Evolutionary conservation across 2,113 vertebrate genomes (phyloP).

Genomic region (Anolis carolinensis): DNA sequence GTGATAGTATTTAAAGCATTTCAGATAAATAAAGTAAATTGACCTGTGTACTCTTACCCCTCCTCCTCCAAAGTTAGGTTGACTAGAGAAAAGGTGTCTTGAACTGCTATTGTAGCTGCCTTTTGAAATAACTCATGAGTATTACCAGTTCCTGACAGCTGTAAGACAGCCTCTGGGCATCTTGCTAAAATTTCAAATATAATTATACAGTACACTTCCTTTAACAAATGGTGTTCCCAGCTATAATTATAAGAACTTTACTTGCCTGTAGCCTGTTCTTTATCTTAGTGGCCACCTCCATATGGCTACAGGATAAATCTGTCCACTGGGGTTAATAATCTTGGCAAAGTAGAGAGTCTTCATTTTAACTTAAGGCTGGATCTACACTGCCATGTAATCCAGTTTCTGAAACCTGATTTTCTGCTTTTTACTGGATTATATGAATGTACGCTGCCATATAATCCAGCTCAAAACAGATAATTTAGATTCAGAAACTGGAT

Average conservation of each 20-base stretch:
- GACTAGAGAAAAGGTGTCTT: conserved; percentile 48
- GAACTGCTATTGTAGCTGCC: conserved; percentile 58
- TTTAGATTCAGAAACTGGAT: too few relatives aligned
- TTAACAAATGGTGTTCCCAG: conserved; percentile 79
- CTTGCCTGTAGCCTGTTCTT: conserved; percentile 77
- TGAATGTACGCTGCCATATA: too few relatives aligned
- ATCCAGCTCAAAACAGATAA: too few relatives aligned
- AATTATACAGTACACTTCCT: conserved; percentile 85
- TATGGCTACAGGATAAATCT: conserved; percentile 73
- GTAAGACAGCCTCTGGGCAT: conserved; percentile 82
- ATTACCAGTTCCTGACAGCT: conserved; percentile 79
- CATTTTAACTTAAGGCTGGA: conserved; percentile 5
- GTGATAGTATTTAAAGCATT: conserved; percentile 12
- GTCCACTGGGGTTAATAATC: conserved; percentile 52
- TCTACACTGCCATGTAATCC: too few relatives aligned
- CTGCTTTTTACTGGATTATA: too few relatives aligned
- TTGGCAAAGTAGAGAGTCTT: conserved; percentile 52
- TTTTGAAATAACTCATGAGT: conserved; percentile 69
- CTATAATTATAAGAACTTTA: conserved; percentile 80
- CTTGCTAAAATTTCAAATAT: conserved; percentile 83
- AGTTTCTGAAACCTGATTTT: too few relatives aligned
- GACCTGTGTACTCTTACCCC: conserved; percentile 40
- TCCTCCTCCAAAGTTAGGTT: conserved; percentile 35
- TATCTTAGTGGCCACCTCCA: conserved; percentile 71
- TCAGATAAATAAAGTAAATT: conserved; percentile 39